These are phyloP conservation scores for Cantharis rufa DNA, from an alignment of 2,888 invertebrate genomes.

Conservation along the genomic window DNA sequence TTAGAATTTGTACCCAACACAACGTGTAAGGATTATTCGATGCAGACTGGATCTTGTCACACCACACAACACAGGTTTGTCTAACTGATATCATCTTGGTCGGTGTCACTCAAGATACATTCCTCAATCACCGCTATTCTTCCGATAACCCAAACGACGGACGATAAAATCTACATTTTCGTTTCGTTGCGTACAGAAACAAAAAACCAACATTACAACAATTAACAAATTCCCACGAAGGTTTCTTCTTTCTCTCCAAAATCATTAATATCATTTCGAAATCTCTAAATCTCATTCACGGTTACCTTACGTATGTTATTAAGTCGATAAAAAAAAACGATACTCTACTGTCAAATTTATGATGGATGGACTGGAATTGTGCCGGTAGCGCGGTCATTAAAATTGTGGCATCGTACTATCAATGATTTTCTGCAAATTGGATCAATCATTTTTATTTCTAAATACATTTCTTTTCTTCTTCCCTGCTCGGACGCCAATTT, in stretches of 20 bases:
- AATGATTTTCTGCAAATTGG: constrained; percentile 2
- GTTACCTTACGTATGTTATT: constrained; percentile 16
- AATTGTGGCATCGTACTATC: constrained; percentile 41
- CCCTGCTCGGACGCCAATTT: neutral
- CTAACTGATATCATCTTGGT: constrained; percentile 41
- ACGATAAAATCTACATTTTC: neutral
- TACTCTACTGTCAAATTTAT: constrained; percentile 41
- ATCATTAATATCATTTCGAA: constrained; percentile 22
- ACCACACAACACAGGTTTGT: constrained; percentile 38
- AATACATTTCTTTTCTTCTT: neutral
- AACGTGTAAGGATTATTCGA: constrained; percentile 41
- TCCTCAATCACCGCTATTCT: constrained; percentile 18
- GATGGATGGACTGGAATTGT: constrained; percentile 47
- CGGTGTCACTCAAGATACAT: constrained; percentile 38
- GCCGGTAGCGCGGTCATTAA: constrained; percentile 53
- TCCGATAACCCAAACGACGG: neutral
- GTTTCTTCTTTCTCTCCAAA: constrained; percentile 11
- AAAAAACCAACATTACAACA: neutral
- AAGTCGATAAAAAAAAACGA: constrained; percentile 24
- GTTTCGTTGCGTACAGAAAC: neutral
- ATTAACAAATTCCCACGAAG: neutral
- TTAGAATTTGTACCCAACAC: constrained; percentile 34
- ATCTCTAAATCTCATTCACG: neutral
- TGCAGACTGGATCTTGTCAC: constrained; percentile 42
- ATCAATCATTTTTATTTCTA: neutral